Conservation (phyloP, 2,888 invertebrate species). For the Galerucella calmariensis region DNA sequence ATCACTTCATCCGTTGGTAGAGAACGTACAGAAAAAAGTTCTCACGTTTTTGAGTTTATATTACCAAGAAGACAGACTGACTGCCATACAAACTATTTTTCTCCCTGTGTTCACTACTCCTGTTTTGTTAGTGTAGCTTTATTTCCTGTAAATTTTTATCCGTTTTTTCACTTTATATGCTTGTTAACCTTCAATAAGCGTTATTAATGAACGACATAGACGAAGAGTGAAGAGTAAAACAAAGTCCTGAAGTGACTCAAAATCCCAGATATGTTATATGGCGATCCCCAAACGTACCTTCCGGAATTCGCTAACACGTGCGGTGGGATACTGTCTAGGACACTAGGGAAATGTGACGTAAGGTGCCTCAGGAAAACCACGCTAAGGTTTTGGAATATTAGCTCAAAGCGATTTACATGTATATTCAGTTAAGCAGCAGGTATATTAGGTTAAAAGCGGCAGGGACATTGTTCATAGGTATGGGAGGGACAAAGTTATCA, state of each 20-base stretch:
- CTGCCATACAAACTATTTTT: too few relatives aligned
- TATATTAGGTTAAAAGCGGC: slow-evolving; percentile 62
- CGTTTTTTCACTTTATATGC: neutral
- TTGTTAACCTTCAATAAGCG: neutral
- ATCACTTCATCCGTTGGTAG: too few relatives aligned
- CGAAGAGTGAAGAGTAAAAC: neutral
- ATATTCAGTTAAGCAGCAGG: slow-evolving; percentile 62
- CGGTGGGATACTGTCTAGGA: slow-evolving; percentile 41
- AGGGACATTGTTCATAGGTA: slow-evolving; percentile 60
- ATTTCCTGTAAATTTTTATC: neutral
- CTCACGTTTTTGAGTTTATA: too few relatives aligned
- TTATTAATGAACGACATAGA: neutral
- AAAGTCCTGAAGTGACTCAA: slow-evolving; percentile 9
- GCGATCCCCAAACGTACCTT: slow-evolving; percentile 32
- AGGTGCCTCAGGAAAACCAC: slow-evolving; percentile 44
- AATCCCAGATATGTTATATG: slow-evolving; percentile 13
- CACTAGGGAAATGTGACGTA: slow-evolving; percentile 43
- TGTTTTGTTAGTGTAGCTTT: neutral
- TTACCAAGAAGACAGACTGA: too few relatives aligned
- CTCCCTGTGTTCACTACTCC: too few relatives aligned
- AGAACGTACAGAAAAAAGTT: too few relatives aligned
- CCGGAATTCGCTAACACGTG: slow-evolving; percentile 46
- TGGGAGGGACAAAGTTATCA: slow-evolving; percentile 54
- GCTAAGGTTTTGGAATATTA: slow-evolving; percentile 47
- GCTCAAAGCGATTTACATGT: slow-evolving; percentile 57